Percentiles rank a stretch among this genome's conserved stretches.
Evolutionary conservation across 2,113 vertebrate genomes (phyloP).

Genomic region (Spea multiplicata): DNA sequence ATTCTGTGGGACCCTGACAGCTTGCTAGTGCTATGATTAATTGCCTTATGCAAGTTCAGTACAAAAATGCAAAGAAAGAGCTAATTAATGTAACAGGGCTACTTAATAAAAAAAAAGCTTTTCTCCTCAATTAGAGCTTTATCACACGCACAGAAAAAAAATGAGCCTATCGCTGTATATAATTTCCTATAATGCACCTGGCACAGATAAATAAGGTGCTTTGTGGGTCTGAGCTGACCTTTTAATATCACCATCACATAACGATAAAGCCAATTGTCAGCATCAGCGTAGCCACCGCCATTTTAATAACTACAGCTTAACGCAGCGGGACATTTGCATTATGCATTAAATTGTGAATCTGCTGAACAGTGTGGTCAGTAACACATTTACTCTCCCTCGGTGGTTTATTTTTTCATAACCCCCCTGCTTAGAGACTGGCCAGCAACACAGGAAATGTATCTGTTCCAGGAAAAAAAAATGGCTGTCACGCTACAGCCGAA

Average conservation of each 20-base stretch:
- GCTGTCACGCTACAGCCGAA: too few species aligned
- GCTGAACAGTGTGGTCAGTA: background rate
- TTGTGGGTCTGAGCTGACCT: conserved; percentile 67
- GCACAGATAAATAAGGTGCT: conserved; percentile 69
- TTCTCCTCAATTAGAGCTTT: conserved; percentile 77
- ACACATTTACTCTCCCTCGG: background rate
- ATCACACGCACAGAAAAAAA: conserved; percentile 64
- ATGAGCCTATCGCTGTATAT: conserved; percentile 51
- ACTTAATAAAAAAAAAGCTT: conserved; percentile 67
- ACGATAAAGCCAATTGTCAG: conserved; percentile 72
- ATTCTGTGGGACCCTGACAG: conserved; percentile 79
- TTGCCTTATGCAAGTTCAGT: conserved; percentile 77
- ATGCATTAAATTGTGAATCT: background rate
- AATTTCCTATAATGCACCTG: conserved; percentile 69
- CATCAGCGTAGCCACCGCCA: conserved; percentile 65
- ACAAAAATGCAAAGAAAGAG: conserved; percentile 65
- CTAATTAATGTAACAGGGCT: conserved; percentile 77
- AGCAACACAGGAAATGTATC: too few species aligned
- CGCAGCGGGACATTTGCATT: conserved; percentile 59
- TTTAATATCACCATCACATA: conserved; percentile 80
- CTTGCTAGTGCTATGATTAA: conserved; percentile 79
- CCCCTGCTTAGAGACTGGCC: background rate
- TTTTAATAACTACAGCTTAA: conserved; percentile 65
- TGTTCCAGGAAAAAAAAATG: too few species aligned
- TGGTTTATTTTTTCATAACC: background rate